Evolutionary conservation across 92 coral and sea anemone genomes (phyloP).

Genomic region (Porites cylindrica): DNA sequence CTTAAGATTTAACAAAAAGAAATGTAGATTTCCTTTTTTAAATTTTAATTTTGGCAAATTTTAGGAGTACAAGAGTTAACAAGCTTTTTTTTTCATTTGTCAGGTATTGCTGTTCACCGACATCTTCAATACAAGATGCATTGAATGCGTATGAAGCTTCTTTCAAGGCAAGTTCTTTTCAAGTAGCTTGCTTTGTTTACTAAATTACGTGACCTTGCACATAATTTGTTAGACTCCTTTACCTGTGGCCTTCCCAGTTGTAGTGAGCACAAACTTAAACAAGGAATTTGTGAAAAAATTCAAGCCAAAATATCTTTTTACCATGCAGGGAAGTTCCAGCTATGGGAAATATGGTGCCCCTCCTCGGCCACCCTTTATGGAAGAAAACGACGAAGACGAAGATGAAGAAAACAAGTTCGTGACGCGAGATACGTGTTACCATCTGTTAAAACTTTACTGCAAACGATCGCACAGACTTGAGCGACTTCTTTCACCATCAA

Average conservation of each 20-base stretch:
- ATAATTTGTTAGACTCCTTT: too few species aligned
- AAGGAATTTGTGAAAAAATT: neutral
- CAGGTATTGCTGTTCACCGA: conserved; percentile 88
- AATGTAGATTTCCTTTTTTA: too few species aligned
- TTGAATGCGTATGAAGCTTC: conserved; percentile 81
- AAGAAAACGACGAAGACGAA: conserved; percentile 46
- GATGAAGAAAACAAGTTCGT: conserved; percentile 47
- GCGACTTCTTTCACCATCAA: conserved; percentile 87
- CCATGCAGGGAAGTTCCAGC: conserved; percentile 76
- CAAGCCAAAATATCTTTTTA: neutral
- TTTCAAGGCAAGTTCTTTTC: conserved; percentile 72
- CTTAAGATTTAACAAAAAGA: too few species aligned
- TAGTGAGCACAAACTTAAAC: neutral
- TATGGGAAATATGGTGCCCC: conserved; percentile 79
- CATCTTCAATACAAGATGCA: conserved; percentile 78
- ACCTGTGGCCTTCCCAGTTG: too few species aligned
- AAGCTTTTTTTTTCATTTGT: neutral
- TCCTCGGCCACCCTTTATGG: conserved; percentile 89
- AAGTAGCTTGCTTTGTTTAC: neutral
- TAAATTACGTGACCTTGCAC: neutral
- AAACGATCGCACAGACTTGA: conserved; percentile 94
- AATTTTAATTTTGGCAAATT: neutral
- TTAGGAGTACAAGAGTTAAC: neutral
- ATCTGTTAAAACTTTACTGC: conserved; percentile 91
- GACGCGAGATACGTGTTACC: conserved; percentile 92